Evolutionary conservation across 92 coral and sea anemone species (phyloP).

Genomic region (Blastomussa wellsi): DNA sequence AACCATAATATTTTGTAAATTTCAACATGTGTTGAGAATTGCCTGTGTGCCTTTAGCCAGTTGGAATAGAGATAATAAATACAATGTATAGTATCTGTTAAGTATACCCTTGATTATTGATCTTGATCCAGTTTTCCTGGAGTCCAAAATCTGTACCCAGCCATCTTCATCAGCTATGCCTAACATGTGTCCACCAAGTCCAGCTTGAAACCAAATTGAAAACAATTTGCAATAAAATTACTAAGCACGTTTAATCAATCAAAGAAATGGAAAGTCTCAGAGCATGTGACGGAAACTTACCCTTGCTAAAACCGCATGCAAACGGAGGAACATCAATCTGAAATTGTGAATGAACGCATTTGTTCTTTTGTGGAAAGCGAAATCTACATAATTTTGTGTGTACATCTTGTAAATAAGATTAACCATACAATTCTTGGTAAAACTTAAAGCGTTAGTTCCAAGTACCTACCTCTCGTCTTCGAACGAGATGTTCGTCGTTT

Average conservation of each 20-base stretch:
- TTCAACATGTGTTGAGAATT: too few relatives aligned
- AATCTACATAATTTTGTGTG: not conserved
- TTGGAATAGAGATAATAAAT: not conserved
- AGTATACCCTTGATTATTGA: constrained; percentile 78
- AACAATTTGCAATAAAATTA: not conserved
- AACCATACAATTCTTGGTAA: not conserved
- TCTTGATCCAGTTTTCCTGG: constrained; percentile 66
- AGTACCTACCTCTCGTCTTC: constrained; percentile 62
- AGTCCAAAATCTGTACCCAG: constrained; percentile 78
- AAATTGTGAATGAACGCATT: not conserved
- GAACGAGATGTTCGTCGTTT: constrained; percentile 82
- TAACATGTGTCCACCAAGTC: constrained; percentile 71
- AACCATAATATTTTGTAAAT: too few relatives aligned
- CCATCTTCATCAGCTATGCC: constrained; percentile 99
- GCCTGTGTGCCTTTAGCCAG: too few relatives aligned
- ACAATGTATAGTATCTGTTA: not conserved
- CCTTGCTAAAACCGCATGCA: constrained; percentile 86
- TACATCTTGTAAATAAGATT: not conserved
- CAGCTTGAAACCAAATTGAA: constrained; percentile 44
- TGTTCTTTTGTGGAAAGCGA: not conserved
- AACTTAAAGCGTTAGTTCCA: not conserved
- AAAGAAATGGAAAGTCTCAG: not conserved
- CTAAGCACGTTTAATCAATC: not conserved
- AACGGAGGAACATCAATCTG: constrained; percentile 95
- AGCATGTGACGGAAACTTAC: constrained; percentile 57